Percentiles rank a stretch among this genome's conserved stretches.
Evolutionary conservation across 1,140 invertebrate genomes (phyloP).

Genomic region (Drosophila cardini): DNA sequence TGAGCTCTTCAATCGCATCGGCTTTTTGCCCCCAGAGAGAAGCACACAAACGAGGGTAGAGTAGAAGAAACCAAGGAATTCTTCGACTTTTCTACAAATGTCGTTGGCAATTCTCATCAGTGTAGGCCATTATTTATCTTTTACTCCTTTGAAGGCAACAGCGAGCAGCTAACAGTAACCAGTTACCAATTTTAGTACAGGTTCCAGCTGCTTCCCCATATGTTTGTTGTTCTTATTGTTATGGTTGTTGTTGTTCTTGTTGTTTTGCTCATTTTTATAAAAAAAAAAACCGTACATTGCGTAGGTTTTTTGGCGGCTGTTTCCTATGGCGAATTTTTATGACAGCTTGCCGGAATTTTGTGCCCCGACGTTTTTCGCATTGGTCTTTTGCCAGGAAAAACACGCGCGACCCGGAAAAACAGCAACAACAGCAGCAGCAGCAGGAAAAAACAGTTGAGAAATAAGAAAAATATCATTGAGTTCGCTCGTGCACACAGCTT

Average conservation of each 20-base stretch:
- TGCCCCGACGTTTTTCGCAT: conserved; percentile 1
- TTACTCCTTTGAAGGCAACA: conserved; percentile 67
- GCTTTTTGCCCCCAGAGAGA: conserved; percentile 11
- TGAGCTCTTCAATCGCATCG: conserved; percentile 38
- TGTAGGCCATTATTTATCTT: conserved; percentile 76
- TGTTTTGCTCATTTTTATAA: conserved; percentile 47
- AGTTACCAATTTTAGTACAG: conserved; percentile 11
- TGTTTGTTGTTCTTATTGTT: conserved; percentile 10
- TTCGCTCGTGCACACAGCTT: conserved; percentile 80
- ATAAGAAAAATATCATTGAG: conserved; percentile 72
- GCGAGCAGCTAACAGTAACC: conserved; percentile 8
- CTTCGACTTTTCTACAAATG: conserved; percentile 15
- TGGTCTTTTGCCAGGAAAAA: conserved; percentile 40
- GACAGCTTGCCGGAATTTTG: conserved; percentile 55
- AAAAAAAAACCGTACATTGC: conserved; percentile 51
- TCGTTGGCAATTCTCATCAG: conserved; percentile 61
- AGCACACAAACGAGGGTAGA: neutral
- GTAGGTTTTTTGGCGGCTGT: conserved; percentile 65
- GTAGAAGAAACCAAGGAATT: conserved; percentile 37
- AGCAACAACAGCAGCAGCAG: conserved; percentile 24
- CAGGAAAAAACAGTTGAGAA: conserved; percentile 33
- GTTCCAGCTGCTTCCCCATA: conserved; percentile 46
- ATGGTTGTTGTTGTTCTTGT: conserved; percentile 17
- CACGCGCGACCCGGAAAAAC: conserved; percentile 20
- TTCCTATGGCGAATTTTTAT: conserved; percentile 80